phyloP scores from a whole-genome alignment of 1,140 invertebrate species.

The Sinonovacula constricta region DNA sequence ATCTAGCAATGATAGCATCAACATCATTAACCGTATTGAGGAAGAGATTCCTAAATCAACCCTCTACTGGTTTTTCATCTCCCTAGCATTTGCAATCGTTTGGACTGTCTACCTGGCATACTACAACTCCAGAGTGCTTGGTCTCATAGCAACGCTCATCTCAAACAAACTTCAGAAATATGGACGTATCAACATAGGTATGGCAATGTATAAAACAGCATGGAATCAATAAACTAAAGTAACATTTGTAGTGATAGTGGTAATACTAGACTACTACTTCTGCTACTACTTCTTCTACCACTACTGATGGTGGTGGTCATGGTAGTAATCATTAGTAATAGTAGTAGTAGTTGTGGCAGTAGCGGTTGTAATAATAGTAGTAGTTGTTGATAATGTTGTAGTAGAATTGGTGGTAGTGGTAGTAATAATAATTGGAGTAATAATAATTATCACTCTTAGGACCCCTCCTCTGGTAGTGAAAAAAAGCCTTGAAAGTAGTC shows the following conservation, averaged over 20 bases:
- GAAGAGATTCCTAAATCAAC: constrained; percentile 70
- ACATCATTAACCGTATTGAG: constrained; percentile 60
- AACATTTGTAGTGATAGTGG: neutral
- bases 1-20: neutral
- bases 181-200: constrained; percentile 95
- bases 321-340: no score
- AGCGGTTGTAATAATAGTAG: no score
- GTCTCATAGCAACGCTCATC: constrained; percentile 92
- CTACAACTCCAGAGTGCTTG: constrained; percentile 95
- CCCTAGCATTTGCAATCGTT: constrained; percentile 87
- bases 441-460: no score
- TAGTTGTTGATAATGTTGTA: no score
- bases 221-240: neutral
- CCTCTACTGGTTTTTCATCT: constrained; percentile 85
- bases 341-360: no score
- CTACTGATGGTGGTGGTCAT: no score
- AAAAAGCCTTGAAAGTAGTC: no score
- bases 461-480: no score
- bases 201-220: constrained; percentile 71
- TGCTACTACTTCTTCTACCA: neutral
- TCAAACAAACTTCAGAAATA: constrained; percentile 90
- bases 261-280: no score
- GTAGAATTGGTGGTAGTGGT: no score
- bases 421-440: no score
- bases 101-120: constrained; percentile 97